Conservation (phyloP, 35 echinoderm and acorn worm species). For the Apostichopus parvimensis region DNA sequence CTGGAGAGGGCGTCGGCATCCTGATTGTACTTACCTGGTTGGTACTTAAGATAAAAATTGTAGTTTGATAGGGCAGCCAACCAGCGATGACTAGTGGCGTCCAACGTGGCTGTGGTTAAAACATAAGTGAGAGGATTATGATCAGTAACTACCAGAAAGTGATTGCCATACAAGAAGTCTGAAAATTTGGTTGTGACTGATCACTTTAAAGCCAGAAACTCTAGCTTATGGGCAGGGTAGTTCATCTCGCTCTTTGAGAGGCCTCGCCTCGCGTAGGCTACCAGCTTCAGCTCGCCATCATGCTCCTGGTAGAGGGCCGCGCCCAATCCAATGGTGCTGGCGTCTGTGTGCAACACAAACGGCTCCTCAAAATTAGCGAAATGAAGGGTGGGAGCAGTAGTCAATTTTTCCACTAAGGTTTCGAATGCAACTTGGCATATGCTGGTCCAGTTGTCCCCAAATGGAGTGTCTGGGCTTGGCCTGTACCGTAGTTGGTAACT, state of each 20-base stretch:
- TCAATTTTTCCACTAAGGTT: slow-evolving; percentile 26
- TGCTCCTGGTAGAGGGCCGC: slow-evolving; percentile 71
- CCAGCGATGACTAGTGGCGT: slow-evolving; percentile 37
- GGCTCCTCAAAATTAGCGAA: slow-evolving; percentile 77
- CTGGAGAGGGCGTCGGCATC: slow-evolving; percentile 67
- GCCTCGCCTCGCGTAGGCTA: slow-evolving; percentile 63
- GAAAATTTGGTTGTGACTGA: slow-evolving; percentile 57
- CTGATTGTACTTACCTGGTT: slow-evolving; percentile 33
- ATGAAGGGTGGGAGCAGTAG: slow-evolving; percentile 24
- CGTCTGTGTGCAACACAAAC: slow-evolving; percentile 75
- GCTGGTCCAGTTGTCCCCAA: slow-evolving; percentile 31
- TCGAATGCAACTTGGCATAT: slow-evolving; percentile 46
- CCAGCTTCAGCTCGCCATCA: slow-evolving; percentile 54
- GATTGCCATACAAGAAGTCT: slow-evolving; percentile 43
- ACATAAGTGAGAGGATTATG: slow-evolving; percentile 54
- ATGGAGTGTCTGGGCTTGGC: slow-evolving; percentile 5
- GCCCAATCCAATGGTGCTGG: slow-evolving; percentile 64
- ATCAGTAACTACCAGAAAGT: slow-evolving; percentile 39
- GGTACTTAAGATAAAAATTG: not conserved
- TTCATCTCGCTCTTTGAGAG: slow-evolving; percentile 54
- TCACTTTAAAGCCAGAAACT: slow-evolving; percentile 64
- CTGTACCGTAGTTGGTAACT: not conserved
- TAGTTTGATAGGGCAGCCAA: not conserved
- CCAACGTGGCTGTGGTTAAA: slow-evolving; percentile 31
- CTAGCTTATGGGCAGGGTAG: slow-evolving; percentile 60